These are phyloP conservation scores for Cacoxenus indagator DNA, from an alignment of 2,888 invertebrate species.

Conservation along the genomic window DNA sequence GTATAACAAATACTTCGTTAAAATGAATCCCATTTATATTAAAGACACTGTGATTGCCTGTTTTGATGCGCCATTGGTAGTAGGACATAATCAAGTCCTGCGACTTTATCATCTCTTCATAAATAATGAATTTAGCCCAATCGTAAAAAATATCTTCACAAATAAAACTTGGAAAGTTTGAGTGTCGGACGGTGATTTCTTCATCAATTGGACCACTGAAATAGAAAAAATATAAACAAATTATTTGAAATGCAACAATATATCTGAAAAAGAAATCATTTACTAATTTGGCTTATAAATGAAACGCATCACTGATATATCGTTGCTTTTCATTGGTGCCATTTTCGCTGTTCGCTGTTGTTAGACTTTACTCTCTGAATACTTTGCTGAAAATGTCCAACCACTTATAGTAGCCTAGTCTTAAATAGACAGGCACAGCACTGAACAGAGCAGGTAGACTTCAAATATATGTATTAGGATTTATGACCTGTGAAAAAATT, in stretches of 20 bases:
- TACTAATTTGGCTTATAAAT: slow-evolving; percentile 39
- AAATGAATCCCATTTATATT: slow-evolving; percentile 37
- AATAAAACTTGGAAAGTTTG: slow-evolving; percentile 41
- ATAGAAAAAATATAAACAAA: too few relatives aligned
- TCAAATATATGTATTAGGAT: too few relatives aligned
- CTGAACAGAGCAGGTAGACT: too few relatives aligned
- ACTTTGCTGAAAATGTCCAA: not conserved
- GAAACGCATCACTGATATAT: slow-evolving; percentile 45
- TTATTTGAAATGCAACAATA: too few relatives aligned
- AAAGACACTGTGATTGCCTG: slow-evolving; percentile 46
- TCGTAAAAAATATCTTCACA: slow-evolving; percentile 45
- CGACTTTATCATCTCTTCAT: too few relatives aligned
- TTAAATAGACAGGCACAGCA: too few relatives aligned
- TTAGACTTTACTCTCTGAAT: not conserved
- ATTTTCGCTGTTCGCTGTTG: slow-evolving; percentile 24
- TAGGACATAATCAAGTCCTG: slow-evolving; percentile 31
- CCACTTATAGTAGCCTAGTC: not conserved
- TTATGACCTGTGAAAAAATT: too few relatives aligned
- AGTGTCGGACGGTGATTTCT: slow-evolving; percentile 40
- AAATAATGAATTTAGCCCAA: slow-evolving; percentile 47
- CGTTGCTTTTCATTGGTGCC: slow-evolving; percentile 40
- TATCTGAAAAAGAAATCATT: not conserved
- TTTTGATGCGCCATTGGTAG: slow-evolving; percentile 50
- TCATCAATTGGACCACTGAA: slow-evolving; percentile 43
- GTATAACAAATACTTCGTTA: slow-evolving; percentile 48